Base-by-base conservation (phyloP, 2,113 vertebrate genomes). In the Mus musculus region DNA sequence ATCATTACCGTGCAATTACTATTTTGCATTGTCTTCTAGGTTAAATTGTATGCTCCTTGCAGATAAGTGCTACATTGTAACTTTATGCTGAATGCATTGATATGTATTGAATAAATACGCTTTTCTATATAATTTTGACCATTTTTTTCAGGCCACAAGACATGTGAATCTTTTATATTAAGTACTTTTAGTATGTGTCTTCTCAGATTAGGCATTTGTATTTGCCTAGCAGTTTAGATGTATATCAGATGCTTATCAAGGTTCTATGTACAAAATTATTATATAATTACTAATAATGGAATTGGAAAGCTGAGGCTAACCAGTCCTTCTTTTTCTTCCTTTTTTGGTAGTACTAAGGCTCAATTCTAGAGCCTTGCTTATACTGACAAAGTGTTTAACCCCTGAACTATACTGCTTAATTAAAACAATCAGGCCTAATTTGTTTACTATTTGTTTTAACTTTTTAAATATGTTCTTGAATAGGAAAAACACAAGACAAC, bases 171-270 rank as follows among this genome's bases (percentile, higher is more conserved):
- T 4, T 78, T 76, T 88, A 65, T 52, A 8, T 92, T 93, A 81
- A 61, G 65, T 95, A n/a, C 61, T 90, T 16, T 73, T 10, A 93
- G 8, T 56, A 91, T 65, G 87, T 73, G 42, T 92, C 28, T 54
- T 89, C 54, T 88, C 16, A 52, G 30, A 36, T 93, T 76, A 69
- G 30, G 54, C 42, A 54, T 72, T 7, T 61, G 9, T 88, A 63
- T 94, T 96, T 88, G n/a, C 42, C 84, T 92, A 56, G 49, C 92
- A 87, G 4, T 86, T 85, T 63, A 88, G 28, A 33, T 67, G 59
- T 91, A 36, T 95, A 61, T 61, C 36, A 88, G 46, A n/a, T 77
- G 59, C 91, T 42, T 96, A 61, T 54, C 30, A 90, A 63, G 85
- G 52, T 89, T 84, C 71, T 49, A 26, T 94, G 12, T 71, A 16